Base-by-base conservation (phyloP, 2,797 vertebrate genomes). In the Sparidentex hasta region DNA sequence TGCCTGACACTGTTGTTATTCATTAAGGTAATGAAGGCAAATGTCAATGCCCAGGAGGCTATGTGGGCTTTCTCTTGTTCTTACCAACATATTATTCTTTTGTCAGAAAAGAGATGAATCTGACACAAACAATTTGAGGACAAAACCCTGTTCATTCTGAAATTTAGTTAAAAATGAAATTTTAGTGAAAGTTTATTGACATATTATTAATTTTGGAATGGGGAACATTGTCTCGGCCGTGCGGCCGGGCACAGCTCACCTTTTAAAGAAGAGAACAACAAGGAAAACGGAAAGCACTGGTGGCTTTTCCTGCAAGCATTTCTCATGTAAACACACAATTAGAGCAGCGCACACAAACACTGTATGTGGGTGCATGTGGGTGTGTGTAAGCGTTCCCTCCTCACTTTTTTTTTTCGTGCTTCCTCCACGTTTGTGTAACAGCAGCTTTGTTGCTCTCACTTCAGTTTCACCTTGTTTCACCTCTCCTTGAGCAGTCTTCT, bases 281-380 rank as follows among this genome's bases (percentile, higher is more conserved):
- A n/a, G 29, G 44, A 25, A 33, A 71, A 75, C 20, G 25, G 47
- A 54, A 56, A 38, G 44, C 9, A 18, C 1, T 17, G 47, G 41
- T 71, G 83, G 76, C 78, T 75, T 83, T 89, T 87, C 83, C 83
- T 85, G 80, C 29, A 23, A 70, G 50, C 70, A 25, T 56, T 71
- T 55, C 47, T 64, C 54, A 64, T 82, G 69, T 86, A 86, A 89
- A 90, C 72, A 82, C 61, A 65, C 21, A 21, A 51, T 76, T 62
- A 73, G 13, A 67, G 16, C 2, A 3, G 5, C 43, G 38, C 65
- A 70, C 43, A 59, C 8, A 18, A 38, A 56, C 29, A 17, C 41
- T 12, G 5, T 46, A 46, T 14, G 16, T 44, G 2, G 1, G 1
- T 21, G 44, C 61, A 29, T 38, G 56, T 63, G 64, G 11, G 33